Conservation (phyloP, 2,113 vertebrate genomes). For the Micronycteris hirsuta region DNA sequence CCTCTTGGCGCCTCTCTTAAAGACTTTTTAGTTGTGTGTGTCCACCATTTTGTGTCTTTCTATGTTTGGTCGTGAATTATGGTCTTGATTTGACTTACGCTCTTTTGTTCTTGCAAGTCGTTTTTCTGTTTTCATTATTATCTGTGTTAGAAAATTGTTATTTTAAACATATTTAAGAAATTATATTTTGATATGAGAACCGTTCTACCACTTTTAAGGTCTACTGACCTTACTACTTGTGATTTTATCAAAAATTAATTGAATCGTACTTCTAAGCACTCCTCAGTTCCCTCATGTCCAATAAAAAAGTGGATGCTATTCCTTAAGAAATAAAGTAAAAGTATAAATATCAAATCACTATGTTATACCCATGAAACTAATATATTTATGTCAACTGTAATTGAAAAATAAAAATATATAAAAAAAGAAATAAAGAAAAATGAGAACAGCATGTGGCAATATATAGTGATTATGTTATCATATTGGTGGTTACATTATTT, state of each 20-base stretch:
- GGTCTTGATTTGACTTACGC: not conserved
- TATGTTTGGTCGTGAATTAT: not conserved
- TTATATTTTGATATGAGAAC: not conserved
- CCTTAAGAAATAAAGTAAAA: not conserved
- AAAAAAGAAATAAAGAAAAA: not conserved
- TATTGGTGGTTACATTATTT: not conserved
- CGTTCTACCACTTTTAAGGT: not conserved
- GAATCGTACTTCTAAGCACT: not conserved
- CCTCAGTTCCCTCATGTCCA: not conserved
- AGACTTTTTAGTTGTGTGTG: not conserved
- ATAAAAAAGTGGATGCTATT: not conserved
- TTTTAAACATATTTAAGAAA: constrained; percentile 1
- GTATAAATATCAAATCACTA: not conserved
- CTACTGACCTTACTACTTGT: not conserved
- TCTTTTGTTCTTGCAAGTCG: not conserved
- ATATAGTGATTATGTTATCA: not conserved
- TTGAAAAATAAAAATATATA: not conserved
- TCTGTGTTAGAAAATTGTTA: not conserved
- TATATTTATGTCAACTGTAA: not conserved
- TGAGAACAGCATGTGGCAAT: not conserved
- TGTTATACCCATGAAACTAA: not conserved
- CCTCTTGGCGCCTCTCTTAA: not conserved
- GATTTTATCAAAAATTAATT: not conserved
- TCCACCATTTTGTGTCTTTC: not conserved
- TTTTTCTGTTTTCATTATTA: constrained; percentile 9